Evolutionary conservation across 2,888 invertebrate genomes (phyloP), one percentile per base, ranked within the genome.

Genomic region (Allacma fusca): DNA sequence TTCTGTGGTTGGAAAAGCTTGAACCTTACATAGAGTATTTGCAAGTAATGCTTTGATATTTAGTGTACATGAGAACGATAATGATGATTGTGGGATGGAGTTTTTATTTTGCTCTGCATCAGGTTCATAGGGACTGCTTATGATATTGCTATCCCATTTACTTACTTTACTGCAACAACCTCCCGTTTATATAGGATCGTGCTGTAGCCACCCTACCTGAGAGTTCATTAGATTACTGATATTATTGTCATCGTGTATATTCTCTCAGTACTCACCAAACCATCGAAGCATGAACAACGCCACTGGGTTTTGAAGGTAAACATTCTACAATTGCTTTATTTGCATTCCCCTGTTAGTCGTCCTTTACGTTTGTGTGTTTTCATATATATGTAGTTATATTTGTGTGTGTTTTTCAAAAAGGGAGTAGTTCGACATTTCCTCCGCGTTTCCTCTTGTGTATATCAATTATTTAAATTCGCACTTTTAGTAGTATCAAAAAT

Each of bases 281-380:
- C 50, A 50, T 50, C 50, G 50, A 16, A n/a, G 50, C 50, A 16
- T 50, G 50, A 50, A 50, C 9, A 50, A 16, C 50, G 50, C 50
- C 50, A 50, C 50, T 50, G 50, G 50, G 50, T 50, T n/a, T n/a
- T 50, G 50, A 50, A 50, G 50, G 50, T 50, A 50, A 50, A 50
- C 19, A 50, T 50, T 12, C 5, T 50, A 7, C 34, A 34, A 34
- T 50, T 50, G 50, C 50, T 50, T 19, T n/a, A 50, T 50, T 50
- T 50, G 9, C 50, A 1, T 50, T 50, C 50, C n/a, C 50, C 50
- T 16, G 40, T 40, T 40, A 5, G n/a, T n/a, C 16, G 2, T 5
- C 9, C 50, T n/a, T 16, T 16, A 34, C 34, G 34, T 34, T 34
- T 34, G n/a, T n/a, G n/a, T n/a, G n/a, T n/a, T n/a, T n/a, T n/a